These are phyloP conservation scores for Hypolimnas misippus DNA, from an alignment of 2,888 invertebrate species.

Conservation along the genomic window DNA sequence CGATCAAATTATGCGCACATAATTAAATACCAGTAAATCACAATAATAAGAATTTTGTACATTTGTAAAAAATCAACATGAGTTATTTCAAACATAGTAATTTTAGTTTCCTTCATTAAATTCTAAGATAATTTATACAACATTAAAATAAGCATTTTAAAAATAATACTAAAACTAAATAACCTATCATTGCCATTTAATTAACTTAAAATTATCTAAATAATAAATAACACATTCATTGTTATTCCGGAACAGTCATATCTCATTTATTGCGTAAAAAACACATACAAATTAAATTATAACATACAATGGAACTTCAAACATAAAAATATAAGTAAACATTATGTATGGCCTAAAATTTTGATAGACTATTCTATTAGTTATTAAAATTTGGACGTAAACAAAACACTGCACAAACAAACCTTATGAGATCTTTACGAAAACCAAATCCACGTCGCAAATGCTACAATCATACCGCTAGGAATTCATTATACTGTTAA, in stretches of 20 bases:
- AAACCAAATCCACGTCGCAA: constrained; percentile 80
- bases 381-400: constrained; percentile 81
- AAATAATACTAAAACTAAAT: constrained; percentile 28
- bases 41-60: not conserved
- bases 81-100: not conserved
- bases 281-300: constrained; percentile 47
- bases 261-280: constrained; percentile 44
- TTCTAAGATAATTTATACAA: constrained; percentile 21
- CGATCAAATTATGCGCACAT: not conserved
- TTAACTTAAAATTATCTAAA: constrained; percentile 56
- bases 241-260: constrained; percentile 65
- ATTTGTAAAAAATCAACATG: not conserved
- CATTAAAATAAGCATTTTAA: constrained; percentile 23
- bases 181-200: constrained; percentile 45
- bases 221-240: constrained; percentile 78
- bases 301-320: constrained; percentile 54
- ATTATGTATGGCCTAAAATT: constrained; percentile 56
- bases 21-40: constrained; percentile 7
- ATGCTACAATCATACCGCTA: constrained; percentile 75
- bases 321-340: constrained; percentile 58
- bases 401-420: constrained; percentile 84
- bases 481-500: constrained; percentile 55
- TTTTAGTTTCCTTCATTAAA: not conserved
- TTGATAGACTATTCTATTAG: constrained; percentile 52
- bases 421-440: constrained; percentile 83